Evolutionary conservation across 2,113 vertebrate species (phyloP), one percentile per base, ranked within the genome.

Genomic region (Urocitellus parryii): DNA sequence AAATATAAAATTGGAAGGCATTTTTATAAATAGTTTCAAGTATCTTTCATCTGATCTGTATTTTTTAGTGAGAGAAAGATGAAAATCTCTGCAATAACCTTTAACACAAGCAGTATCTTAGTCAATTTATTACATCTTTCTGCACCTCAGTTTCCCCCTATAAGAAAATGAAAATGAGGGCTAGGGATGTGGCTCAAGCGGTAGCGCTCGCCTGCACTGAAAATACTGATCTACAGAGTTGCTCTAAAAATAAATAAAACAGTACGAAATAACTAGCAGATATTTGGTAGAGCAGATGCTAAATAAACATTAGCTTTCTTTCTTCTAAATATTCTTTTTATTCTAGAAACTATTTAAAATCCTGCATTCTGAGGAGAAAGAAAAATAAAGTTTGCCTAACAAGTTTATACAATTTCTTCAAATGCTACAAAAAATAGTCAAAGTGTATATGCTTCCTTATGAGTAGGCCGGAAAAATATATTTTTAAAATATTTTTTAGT

Each of bases 311-410:
- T 74, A 27, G 24, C 77, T 72, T 73, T 53, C 61, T 86, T 88
- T 34, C 72, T 87, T 92, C 32, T 58, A 73, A 96, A 95, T 14
- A 37, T 77, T 4, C 4, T 88, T 68, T 79, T 94, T 61, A 77
- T 56, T 87, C 77, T n/a, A 8, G 14, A 88, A 97, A 95, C 78
- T 81, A 91, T 65, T 76, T 24, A 82, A 91, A 96, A 91, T 45
- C 58, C 83, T 48, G 27, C 24, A 34, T 51, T 93, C 61, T 94
- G 56, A 94, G 39, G 45, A 95, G 32, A 86, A 76, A 78, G 42
- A 7, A 56, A 92, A 80, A 85, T 88, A 51, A 88, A 48, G 72
- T 58, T 42, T 70, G 14, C 9, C 42, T 70, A 56, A 82, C 24
- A 83, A 90, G 45, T 58, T 68, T 74, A 90, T 8, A 29, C 6